A percentile compares a stretch with the other conserved stretches of the same genome.
These are phyloP conservation scores for Streptopelia turtur DNA, from an alignment of 2,797 vertebrate species.

Conservation along the genomic window DNA sequence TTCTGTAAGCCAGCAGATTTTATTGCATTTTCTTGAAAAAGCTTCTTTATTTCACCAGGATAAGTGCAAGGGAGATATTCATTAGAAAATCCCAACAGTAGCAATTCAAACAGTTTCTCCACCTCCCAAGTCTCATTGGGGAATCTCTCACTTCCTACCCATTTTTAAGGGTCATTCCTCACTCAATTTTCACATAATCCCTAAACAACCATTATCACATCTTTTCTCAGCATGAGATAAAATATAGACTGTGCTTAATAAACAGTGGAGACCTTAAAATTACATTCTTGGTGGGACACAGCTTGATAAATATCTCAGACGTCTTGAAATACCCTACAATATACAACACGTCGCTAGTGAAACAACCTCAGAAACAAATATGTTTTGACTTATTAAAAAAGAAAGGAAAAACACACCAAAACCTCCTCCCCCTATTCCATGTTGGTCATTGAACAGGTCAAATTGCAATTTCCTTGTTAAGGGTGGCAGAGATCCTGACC, in stretches of 20 bases:
- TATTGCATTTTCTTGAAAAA: neutral
- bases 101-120: neutral
- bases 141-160: constrained; percentile 28
- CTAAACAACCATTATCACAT: constrained; percentile 60
- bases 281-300: constrained; percentile 51
- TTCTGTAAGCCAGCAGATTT: neutral
- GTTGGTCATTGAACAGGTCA: neutral
- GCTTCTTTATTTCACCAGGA: neutral
- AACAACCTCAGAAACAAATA: neutral
- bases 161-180: constrained; percentile 68
- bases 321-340: neutral
- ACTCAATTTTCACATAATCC: constrained; percentile 69
- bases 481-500: neutral
- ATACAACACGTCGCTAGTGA: neutral
- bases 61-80: neutral
- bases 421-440: neutral
- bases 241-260: constrained; percentile 60
- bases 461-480: neutral
- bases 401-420: neutral
- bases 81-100: neutral
- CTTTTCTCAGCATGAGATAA: constrained; percentile 66
- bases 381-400: neutral
- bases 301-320: constrained; percentile 10
- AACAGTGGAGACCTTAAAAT: constrained; percentile 65
- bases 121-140: neutral